phyloP scores from a whole-genome alignment of 2,113 vertebrate species.

The Spea multiplicata region DNA sequence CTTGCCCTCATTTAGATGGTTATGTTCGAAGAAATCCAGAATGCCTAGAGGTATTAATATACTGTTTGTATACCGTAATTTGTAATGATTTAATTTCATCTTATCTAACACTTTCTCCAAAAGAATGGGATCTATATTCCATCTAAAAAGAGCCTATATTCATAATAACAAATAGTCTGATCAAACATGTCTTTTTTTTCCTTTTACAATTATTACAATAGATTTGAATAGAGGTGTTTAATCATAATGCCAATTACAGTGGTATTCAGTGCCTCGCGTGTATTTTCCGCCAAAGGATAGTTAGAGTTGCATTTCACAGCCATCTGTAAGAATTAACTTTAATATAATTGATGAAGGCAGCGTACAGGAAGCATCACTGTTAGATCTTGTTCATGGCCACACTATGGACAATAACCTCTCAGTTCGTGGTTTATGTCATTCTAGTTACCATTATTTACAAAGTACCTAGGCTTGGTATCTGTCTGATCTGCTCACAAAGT shows the following conservation, averaged over 20 bases:
- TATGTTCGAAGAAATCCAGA: conserved; percentile 22
- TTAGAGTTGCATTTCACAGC: too few species aligned
- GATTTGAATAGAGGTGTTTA: too few species aligned
- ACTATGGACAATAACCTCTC: conserved; percentile 4
- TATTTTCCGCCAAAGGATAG: too few species aligned
- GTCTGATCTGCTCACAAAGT: conserved; percentile 28
- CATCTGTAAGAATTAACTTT: too few species aligned
- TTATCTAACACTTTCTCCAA: conserved; percentile 11
- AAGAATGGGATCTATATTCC: too few species aligned
- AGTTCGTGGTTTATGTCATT: conserved; percentile 9
- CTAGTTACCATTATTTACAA: conserved; percentile 19
- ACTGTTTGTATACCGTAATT: conserved; percentile 29
- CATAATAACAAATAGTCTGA: too few species aligned
- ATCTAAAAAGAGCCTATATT: too few species aligned
- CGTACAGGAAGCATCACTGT: not conserved
- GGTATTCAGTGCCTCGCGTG: too few species aligned
- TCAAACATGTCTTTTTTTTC: too few species aligned
- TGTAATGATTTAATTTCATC: not conserved
- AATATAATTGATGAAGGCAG: not conserved
- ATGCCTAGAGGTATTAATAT: conserved; percentile 3
- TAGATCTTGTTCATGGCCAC: not conserved
- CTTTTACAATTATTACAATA: too few species aligned
- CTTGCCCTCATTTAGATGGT: not conserved
- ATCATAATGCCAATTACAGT: too few species aligned
- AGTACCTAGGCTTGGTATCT: conserved; percentile 31